Evolutionary conservation across 2,113 vertebrate species (phyloP).

Genomic region (Apaloderma vittatum): DNA sequence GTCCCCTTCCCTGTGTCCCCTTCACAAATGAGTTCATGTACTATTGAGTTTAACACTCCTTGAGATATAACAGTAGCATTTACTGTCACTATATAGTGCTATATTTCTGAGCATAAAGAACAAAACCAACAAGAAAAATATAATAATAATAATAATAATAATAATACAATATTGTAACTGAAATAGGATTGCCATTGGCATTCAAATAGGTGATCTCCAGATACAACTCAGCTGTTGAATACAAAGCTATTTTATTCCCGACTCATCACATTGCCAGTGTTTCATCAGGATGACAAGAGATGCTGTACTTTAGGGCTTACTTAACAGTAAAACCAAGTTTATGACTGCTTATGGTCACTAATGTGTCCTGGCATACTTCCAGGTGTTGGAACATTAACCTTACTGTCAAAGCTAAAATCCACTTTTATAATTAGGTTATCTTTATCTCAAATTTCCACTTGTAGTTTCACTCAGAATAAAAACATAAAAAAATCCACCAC

Average conservation of each 20-base stretch:
- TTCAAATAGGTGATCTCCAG: background rate
- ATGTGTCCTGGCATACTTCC: slow-evolving; percentile 52
- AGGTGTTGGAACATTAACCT: slow-evolving; percentile 53
- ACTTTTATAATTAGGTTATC: slow-evolving; percentile 52
- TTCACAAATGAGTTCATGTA: background rate
- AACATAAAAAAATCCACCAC: background rate
- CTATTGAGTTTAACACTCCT: background rate
- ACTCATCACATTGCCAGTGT: background rate
- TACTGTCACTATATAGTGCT: background rate
- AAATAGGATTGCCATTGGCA: background rate
- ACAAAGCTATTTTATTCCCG: background rate
- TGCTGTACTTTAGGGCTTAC: background rate
- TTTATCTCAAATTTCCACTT: slow-evolving; percentile 63
- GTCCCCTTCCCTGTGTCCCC: background rate
- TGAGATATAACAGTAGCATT: background rate
- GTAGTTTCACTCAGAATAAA: background rate
- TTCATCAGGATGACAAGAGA: slow-evolving; percentile 6
- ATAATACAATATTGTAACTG: background rate
- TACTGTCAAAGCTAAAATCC: slow-evolving; percentile 45
- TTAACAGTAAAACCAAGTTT: slow-evolving; percentile 20
- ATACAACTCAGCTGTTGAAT: background rate
- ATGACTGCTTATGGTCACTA: slow-evolving; percentile 42
- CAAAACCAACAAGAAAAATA: background rate
- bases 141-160: background rate
- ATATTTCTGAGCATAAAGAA: background rate